Evolutionary conservation across 2,797 vertebrate species (phyloP).

Genomic region (Eulemur albifrons): DNA sequence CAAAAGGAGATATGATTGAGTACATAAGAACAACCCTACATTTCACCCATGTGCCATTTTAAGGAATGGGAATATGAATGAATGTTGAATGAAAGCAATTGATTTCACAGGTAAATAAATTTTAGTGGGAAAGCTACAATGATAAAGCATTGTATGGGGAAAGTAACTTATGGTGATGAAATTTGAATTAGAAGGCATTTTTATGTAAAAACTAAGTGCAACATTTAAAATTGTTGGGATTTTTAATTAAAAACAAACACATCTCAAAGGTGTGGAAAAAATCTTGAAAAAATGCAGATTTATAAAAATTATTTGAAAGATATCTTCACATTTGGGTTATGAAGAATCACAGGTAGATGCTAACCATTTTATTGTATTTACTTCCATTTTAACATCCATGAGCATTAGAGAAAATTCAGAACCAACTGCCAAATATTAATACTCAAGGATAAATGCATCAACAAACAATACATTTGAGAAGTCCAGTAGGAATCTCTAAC

Average conservation of each 20-base stretch:
- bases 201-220: not conserved
- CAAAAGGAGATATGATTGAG: not conserved
- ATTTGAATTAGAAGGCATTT: not conserved
- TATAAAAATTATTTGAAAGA: not conserved
- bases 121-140: not conserved
- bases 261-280: not conserved
- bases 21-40: not conserved
- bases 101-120: not conserved
- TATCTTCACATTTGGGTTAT: not conserved
- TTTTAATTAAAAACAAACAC: not conserved
- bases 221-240: not conserved
- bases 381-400: not conserved
- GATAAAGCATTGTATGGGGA: not conserved
- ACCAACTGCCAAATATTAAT: not conserved
- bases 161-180: not conserved
- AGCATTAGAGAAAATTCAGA: not conserved
- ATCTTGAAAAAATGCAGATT: not conserved
- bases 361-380: not conserved
- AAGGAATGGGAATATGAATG: not conserved
- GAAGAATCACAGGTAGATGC: not conserved
- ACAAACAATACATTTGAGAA: not conserved
- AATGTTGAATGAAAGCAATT: not conserved
- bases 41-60: not conserved
- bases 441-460: not conserved
- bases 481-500: not conserved